Evolutionary conservation across 2,113 vertebrate genomes (phyloP), one percentile per base, ranked within the genome.

Genomic region (Otocyon megalotis): DNA sequence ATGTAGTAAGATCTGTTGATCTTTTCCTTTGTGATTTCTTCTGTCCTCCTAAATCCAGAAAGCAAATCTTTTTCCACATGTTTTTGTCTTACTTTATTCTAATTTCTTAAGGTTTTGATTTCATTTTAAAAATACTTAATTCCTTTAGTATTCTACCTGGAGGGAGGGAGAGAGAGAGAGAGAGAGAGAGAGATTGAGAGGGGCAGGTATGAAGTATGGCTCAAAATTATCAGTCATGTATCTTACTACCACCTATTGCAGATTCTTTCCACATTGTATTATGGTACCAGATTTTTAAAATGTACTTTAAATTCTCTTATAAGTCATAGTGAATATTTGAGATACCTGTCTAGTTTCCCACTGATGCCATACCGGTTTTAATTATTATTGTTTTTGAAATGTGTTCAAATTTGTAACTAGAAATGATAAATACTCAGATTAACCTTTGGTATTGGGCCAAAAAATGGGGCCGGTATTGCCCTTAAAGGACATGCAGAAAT

Each of bases 41-140:
- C 90, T 95, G 4, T 80, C 26, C 19, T 96, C 19, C 62, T 88
- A 91, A 91, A 85, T 81, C 30, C 56, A 88, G 88, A 65, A 80
- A 95, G 58, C 77, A 88, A 83, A 53, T 20, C 48, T 53, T 90
- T 32, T 17, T 72, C 32, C 24, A 72, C 43, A 76, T 94, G 76
- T 90, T 97, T 83, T 28, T 81, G 28, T 82, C 37, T 92, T 72
- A 35, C 88, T 85, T 85, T 77, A 84, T 63, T 74, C 63, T 81
- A 50, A 80, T 65, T 63, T 85, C 71, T 93, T 90, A 92, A 80
- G 32, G 60, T n/a, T 65, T 96, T 82, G 24, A 28, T 80, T 93
- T 90, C 86, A 79, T 92, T 95, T 94, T 53, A 72, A 71, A 92
- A 93, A 81, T 69, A 92, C 69, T 90, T 80, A 65, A 60, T 28